Evolutionary conservation across 2,797 vertebrate species (phyloP), one percentile per base, ranked within the genome.

Genomic region (Ambastaia sidthimunki): DNA sequence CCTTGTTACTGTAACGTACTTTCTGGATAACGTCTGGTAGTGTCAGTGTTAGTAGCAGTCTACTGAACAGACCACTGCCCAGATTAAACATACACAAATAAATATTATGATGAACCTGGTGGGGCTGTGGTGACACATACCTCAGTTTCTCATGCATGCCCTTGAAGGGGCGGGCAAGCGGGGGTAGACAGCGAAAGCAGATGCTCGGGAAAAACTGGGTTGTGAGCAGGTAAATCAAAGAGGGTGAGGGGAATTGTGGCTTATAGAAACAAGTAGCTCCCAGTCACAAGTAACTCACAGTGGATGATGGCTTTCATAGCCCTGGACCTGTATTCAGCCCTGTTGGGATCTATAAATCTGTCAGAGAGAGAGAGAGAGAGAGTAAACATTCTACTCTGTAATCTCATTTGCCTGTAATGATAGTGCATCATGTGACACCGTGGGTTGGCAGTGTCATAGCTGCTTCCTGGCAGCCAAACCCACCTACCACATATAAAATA

Each of bases 241-340:
- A 62, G 63, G 76, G 71, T 57, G 78, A 68, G 83, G 81, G 47
- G 67, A 78, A 71, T 71, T 88, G 89, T 88, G 86, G 85, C 89
- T 91, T 91, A 93, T 90, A 89, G 90, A 92, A 94, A 92, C 91
- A 92, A 91, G 91, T 91, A 90, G 88, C 91, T 91, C 90, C 86
- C 88, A 89, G 85, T 87, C 55, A 86, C 89, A 88, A 90, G 92
- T 93, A 93, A 93, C 92, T 94, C 92, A 93, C 80, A 78, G 86
- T 89, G 91, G 91, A 93, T 93, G 93, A 93, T 92, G 86, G 91
- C 87, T 94, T 94, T 94, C 93, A 93, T 91, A 91, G 91, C 90
- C 87, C 85, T 87, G 86, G 52, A 68, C 85, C 86, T 89, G 86
- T 89, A 88, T 92, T 92, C 88, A 89, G 90, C 92, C 91, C 91